Evolutionary conservation across 2,888 invertebrate genomes (phyloP), one percentile per base, ranked within the genome.

Genomic region (Bembecia ichneumoniformis): DNA sequence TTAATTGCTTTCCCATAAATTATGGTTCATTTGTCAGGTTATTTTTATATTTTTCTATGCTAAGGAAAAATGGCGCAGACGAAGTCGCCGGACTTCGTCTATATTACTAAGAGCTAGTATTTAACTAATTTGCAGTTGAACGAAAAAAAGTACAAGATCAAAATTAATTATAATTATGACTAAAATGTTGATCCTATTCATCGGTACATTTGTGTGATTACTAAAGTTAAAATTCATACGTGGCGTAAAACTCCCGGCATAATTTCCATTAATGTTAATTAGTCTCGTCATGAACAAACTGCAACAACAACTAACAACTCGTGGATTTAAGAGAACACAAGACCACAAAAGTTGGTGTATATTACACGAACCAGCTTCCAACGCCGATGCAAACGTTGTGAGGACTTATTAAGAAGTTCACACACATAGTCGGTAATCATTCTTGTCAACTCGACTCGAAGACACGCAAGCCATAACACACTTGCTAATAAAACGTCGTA

Each of bases 381-480:
- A 11, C 34, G 67, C 60, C 64, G 73, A 80, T 81, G 79, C 77
- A 82, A 84, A 84, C 81, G 75, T 77, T 73, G 68, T 76, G 74
- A 79, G 68, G 74, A 78, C 78, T 79, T 82, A 81, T 82, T 82
- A 82, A 74, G 78, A 82, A 84, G 67, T 82, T 81, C 64, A 67
- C 68, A 72, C 71, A 77, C 63, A 68, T 58, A 68, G 61, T 68
- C 66, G 63, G 71, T 80, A 82, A 83, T 83, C 73, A 81, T 78
- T 77, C 72, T 71, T 77, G 80, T 79, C 77, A 82, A 80, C 77
- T 79, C 66, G 58, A 58, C 51, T 56, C 54, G 59, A 64, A 72
- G 68, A 70, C 64, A 62, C 53, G 62, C 56, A 49, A 58, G 55
- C 49, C 51, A 58, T 14, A 43, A 44, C 34, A 44, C n/a, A 34